Base-by-base conservation (phyloP, 2,888 invertebrate species). In the Gasteruption jaculator region DNA sequence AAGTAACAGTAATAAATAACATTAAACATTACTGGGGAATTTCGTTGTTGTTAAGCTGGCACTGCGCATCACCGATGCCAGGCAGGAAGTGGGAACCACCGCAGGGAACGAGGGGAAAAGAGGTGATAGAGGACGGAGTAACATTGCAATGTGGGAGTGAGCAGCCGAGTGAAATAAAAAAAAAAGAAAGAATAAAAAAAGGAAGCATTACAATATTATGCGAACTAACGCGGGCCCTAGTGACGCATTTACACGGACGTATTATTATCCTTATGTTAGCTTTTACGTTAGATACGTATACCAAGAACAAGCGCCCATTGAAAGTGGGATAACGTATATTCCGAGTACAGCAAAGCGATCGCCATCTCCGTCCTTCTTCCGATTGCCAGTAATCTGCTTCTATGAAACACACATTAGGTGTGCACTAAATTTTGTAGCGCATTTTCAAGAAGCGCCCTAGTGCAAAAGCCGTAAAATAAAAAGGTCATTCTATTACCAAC, bases 1-100 rank as follows among this genome's bases (percentile, higher is more conserved):
- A 4, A 30, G 14, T 11, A 35, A 26, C 22, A 34, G 38, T 29
- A 48, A 45, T 38, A 46, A 47, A 46, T 46, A 47, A 50, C 46
- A 51, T n/a, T n/a, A n/a, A n/a, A n/a, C 55, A 53, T 46, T 54
- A 56, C 49, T 49, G 56, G 58, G 56, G 64, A 60, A 63, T 65
- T 65, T 62, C 58, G 65, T 61, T 57, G 56, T 60, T 61, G 63
- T 61, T 58, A 55, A 59, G 60, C 63, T 64, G 65, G 68, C 67
- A 64, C 65, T 65, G 65, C 68, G 68, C 67, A 68, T 68, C 67
- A 65, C 63, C 65, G 65, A 63, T 67, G 65, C 61, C 56, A 56
- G 61, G 59, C 68, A 64, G 68, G 68, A 68, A 67, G 63, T 63
- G 57, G 57, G 57, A 58, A 61, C 53, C 54, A 52, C 42, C 57